These are phyloP conservation scores for Autographa gamma DNA, from an alignment of 2,888 invertebrate species.

Conservation along the genomic window DNA sequence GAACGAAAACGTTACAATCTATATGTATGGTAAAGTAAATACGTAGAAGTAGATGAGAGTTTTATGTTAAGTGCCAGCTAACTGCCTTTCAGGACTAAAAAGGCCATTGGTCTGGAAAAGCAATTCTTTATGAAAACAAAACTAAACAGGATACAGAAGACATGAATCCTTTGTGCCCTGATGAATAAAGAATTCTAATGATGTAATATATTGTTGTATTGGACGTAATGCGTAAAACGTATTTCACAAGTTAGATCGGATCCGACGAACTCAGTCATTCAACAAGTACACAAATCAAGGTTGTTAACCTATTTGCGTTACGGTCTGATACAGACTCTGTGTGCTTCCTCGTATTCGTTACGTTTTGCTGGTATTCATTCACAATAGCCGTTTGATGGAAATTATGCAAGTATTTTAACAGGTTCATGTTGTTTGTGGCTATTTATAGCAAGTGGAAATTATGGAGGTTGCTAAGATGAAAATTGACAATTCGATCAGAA, in stretches of 20 bases:
- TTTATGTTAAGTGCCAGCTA: neutral
- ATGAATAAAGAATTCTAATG: neutral
- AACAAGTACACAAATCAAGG: slow-evolving; percentile 80
- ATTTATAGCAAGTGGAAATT: neutral
- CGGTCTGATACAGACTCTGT: slow-evolving; percentile 82
- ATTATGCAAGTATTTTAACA: slow-evolving; percentile 40
- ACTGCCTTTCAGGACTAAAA: neutral
- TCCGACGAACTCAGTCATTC: slow-evolving; percentile 69
- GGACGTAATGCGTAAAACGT: slow-evolving; percentile 38
- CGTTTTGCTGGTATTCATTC: slow-evolving; percentile 61
- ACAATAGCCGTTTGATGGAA: slow-evolving; percentile 56
- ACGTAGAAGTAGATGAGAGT: neutral
- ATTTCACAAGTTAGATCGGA: slow-evolving; percentile 55
- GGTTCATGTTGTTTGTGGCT: neutral
- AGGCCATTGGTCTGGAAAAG: neutral
- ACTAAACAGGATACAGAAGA: neutral
- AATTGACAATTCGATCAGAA: too few species aligned
- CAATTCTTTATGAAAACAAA: neutral
- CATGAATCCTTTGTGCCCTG: neutral
- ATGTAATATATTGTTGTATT: slow-evolving; percentile 13
- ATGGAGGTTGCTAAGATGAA: too few species aligned
- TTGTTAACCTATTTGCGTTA: slow-evolving; percentile 85
- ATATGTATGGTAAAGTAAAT: neutral
- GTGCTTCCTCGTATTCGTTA: slow-evolving; percentile 73
- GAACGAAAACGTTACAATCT: neutral